phyloP scores from a whole-genome alignment of 2,797 vertebrate genomes.

The Darevskia nairensis region DNA sequence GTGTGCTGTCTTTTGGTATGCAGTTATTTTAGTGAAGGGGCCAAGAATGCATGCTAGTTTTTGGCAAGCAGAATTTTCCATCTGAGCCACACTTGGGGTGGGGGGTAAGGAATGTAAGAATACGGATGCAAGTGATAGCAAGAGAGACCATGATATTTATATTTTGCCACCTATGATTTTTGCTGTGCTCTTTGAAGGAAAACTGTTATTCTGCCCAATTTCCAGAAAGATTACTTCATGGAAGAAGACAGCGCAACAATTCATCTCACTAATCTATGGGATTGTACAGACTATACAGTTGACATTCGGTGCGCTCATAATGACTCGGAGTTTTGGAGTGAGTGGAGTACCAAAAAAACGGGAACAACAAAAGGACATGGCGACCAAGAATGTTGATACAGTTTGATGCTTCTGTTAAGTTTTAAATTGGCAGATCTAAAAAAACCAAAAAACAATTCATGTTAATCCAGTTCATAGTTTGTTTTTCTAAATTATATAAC shows the following conservation, averaged over 20 bases:
- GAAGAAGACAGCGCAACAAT: rapidly evolving
- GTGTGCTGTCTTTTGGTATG: neutral
- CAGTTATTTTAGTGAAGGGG: no score
- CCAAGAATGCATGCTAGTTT: neutral
- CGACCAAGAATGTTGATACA: constrained; percentile 17
- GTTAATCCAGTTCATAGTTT: no score
- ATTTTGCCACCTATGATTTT: neutral
- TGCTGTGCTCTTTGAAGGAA: neutral
- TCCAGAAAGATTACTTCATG: constrained; percentile 51
- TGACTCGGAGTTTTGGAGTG: constrained; percentile 75
- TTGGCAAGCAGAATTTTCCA: neutral
- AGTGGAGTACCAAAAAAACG: constrained; percentile 71
- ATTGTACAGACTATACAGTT: constrained; percentile 72
- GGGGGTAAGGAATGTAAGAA: neutral
- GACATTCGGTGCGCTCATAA: constrained; percentile 54
- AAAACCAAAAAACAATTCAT: no score
- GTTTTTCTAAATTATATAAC: no score
- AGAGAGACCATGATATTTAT: neutral
- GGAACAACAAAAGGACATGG: constrained; percentile 73
- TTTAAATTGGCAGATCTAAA: no score
- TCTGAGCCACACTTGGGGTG: no score
- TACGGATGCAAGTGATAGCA: neutral
- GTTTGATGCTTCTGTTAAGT: neutral
- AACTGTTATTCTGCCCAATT: neutral
- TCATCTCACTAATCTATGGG: constrained; percentile 71